Base-by-base conservation (phyloP, 1,140 invertebrate species). In the Drosophila eugracilis region DNA sequence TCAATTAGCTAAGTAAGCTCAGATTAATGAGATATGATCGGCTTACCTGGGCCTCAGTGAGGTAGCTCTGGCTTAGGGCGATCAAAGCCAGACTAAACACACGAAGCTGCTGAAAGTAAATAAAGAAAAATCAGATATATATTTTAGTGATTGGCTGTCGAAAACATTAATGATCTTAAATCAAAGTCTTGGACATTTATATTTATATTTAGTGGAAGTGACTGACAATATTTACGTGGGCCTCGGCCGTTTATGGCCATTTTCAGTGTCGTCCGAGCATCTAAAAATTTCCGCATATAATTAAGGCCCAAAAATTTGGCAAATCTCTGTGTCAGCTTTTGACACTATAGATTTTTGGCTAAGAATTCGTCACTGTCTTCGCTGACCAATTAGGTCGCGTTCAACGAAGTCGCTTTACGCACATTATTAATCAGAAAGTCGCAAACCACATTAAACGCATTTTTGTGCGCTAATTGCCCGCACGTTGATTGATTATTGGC, bases 401-500 rank as follows among this genome's bases (percentile, higher is more conserved):
- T 41, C 26, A 42, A 17, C 37, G 47, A 52, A 53, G 47, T 44
- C 57, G 19, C 17, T 57, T 48, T 34, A 59, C 39, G 66, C 69
- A 65, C 42, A 65, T 52, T 53, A 48, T 36, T 52, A 34, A 57
- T 74, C 52, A 75, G 58, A 53, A 54, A 50, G 49, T 41, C 45
- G 17, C 62, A 60, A 62, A 44, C 63, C 52, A 62, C 62, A 47
- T 74, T 77, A 73, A 76, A 59, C 55, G 63, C 78, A 78, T 74
- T 74, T 80, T 66, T 65, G 21, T n/a, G 12, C 50, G 36, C 48
- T 75, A 66, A 75, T 75, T 75, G 60, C 41, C n/a, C 14, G 55
- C 17, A 15, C 39, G 49, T 74, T 75, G 57, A 85, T 85, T 86
- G 78, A 80, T 85, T 73, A 80, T 62, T 54, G 39, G 30, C 58